Percentiles rank a stretch among this genome's conserved stretches.
Conservation (phyloP, 2,797 vertebrate genomes). For the Octomys mimax region DNA sequence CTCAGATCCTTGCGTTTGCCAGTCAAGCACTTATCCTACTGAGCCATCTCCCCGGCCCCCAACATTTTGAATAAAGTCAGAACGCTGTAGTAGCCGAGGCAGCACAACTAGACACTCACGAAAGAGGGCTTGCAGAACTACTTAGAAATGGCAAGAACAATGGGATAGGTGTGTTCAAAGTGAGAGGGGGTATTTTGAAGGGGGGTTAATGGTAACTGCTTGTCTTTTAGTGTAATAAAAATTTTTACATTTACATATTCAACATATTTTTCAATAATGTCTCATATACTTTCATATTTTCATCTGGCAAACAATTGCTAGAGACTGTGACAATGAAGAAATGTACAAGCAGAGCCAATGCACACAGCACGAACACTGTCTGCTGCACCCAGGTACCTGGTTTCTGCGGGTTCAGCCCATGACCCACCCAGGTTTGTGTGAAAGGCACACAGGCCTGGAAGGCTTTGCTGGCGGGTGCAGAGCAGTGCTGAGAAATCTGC, state of each 20-base stretch:
- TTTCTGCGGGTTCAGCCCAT: accelerated
- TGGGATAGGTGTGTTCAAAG: background rate
- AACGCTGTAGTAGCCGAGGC: too few relatives aligned
- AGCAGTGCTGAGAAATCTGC: background rate
- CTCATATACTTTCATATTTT: background rate
- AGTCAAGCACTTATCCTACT: too few relatives aligned
- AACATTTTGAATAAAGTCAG: background rate
- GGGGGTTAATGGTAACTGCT: background rate
- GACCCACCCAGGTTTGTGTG: accelerated
- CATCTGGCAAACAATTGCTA: background rate
- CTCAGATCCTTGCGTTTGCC: too few relatives aligned
- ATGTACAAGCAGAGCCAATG: background rate
- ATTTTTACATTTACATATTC: background rate
- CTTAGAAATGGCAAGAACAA: background rate
- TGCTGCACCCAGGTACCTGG: accelerated
- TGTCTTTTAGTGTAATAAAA: background rate
- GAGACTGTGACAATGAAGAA: background rate
- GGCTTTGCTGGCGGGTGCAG: background rate
- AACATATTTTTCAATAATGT: background rate
- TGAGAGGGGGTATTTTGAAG: background rate
- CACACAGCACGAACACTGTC: background rate
- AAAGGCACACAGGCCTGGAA: too few relatives aligned
- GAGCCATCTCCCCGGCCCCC: too few relatives aligned
- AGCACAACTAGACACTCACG: background rate
- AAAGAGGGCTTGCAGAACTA: background rate